Evolutionary conservation across 2,888 invertebrate species (phyloP), one percentile per base, ranked within the genome.

Genomic region (Netelia melanura): DNA sequence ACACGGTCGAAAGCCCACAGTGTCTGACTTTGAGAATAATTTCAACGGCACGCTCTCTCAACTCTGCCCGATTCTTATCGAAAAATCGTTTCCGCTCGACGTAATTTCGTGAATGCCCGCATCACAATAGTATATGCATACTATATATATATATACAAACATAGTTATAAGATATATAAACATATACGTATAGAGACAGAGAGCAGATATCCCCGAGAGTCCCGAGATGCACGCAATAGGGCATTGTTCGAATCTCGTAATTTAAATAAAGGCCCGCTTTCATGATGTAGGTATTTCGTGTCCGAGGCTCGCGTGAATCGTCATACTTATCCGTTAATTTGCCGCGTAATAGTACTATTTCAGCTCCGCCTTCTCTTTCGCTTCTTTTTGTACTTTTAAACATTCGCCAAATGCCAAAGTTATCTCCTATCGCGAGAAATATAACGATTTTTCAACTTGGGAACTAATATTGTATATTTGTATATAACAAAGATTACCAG

Each of bases 41-140:
- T 64, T 25, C 30, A 30, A 62, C 52, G 17, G 38, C 78, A 71
- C 78, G 70, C 62, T 78, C 70, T 25, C 61, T 61, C 58, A 43
- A 44, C 61, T 62, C 30, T n/a, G 38, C 48, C 38, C 52, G 78
- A 79, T 79, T 48, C 78, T 71, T 79, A 79, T 79, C 78, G 70
- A 56, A 62, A 79, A 79, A 79, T 79, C 78, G 70, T 70, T 79
- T 79, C 70, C 78, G 78, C 70, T 23, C 70, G 70, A 64, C 21
- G 70, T 79, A 79, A 79, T 79, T 79, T 79, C 78, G 62, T 62
- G 78, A 71, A 79, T 79, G 62, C 30, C 48, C 38, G 56, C 11
- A 43, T 61, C 3, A 11, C 38, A 58, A 62, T 38, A 23, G n/a
- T 17, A 43, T 48, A 14, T 54, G n/a, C n/a, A 38, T 38, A 38